These are phyloP conservation scores for Brachymystax lenok DNA, from an alignment of 2,797 vertebrate species.

Conservation along the genomic window DNA sequence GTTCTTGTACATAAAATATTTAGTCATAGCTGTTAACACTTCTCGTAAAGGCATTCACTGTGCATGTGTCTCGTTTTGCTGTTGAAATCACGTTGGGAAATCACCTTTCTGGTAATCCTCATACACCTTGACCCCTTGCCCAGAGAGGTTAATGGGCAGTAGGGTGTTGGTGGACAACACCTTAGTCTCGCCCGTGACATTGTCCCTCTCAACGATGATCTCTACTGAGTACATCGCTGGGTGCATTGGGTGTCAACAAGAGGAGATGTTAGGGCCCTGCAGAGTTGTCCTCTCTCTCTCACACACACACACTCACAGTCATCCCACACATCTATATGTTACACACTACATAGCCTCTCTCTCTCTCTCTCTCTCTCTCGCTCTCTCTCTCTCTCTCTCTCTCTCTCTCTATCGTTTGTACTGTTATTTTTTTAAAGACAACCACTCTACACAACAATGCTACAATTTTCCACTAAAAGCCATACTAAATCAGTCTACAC, in stretches of 20 bases:
- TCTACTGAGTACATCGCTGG: slow-evolving; percentile 96
- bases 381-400: too few relatives aligned
- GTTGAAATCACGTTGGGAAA: slow-evolving; percentile 6
- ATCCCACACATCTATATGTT: too few relatives aligned
- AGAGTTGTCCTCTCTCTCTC: slow-evolving; percentile 3
- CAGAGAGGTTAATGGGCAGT: slow-evolving; percentile 84
- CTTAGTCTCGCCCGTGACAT: slow-evolving; percentile 89
- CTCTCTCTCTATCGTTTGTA: too few relatives aligned
- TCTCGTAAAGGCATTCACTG: not conserved
- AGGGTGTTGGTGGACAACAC: slow-evolving; percentile 92
- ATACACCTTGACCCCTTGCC: slow-evolving; percentile 93
- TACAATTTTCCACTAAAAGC: too few relatives aligned
- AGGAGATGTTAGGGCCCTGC: slow-evolving; percentile 32
- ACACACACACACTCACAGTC: slow-evolving; percentile 10
- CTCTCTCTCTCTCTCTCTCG: too few relatives aligned
- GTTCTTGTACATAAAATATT: too few relatives aligned
- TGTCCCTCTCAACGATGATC: slow-evolving; percentile 95
- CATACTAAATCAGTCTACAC: too few relatives aligned
- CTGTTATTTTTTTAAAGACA: not conserved
- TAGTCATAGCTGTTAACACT: not conserved
- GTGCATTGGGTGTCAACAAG: slow-evolving; percentile 4
- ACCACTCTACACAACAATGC: not conserved
- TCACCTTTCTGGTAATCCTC: slow-evolving; percentile 95
- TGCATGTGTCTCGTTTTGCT: not conserved
- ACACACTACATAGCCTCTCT: too few relatives aligned